Evolutionary conservation across 92 coral and sea anemone species (phyloP).

Genomic region (Epizoanthus scotinus): DNA sequence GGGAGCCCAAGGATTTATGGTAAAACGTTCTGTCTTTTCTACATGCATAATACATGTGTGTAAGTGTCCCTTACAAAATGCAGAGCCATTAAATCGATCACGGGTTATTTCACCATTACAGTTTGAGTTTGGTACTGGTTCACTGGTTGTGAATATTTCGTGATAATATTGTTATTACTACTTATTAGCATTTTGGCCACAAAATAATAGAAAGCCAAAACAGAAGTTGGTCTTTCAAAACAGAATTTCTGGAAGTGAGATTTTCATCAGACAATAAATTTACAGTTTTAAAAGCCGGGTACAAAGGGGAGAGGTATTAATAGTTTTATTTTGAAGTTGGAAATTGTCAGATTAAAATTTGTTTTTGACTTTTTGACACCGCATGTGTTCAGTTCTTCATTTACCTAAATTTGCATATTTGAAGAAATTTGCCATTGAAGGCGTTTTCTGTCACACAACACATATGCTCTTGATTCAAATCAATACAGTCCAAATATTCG

Average conservation of each 20-base stretch:
- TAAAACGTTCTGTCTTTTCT: neutral
- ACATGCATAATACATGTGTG: neutral
- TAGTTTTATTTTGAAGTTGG: neutral
- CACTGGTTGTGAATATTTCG: constrained; percentile 2
- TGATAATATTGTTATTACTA: constrained; percentile 2
- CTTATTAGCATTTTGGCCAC: constrained; percentile 1
- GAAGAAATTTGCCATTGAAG: neutral
- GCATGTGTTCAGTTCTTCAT: constrained; percentile 5
- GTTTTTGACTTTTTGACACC: constrained; percentile 40
- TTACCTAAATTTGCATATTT: constrained; percentile 22
- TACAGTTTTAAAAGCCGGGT: neutral
- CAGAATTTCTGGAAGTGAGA: neutral
- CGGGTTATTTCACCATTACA: neutral
- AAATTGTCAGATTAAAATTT: constrained; percentile 10
- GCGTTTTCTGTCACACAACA: constrained; percentile 12
- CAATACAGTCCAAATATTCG: too few species aligned
- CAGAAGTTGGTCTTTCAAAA: neutral
- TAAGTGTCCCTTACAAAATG: constrained; percentile 16
- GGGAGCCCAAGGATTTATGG: neutral
- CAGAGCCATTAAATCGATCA: neutral
- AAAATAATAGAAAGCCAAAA: neutral
- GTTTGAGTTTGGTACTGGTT: neutral
- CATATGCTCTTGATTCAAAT: too few species aligned
- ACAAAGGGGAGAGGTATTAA: neutral
- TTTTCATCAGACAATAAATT: neutral